These are phyloP conservation scores for Mastomys natalensis DNA, from an alignment of 2,113 vertebrate species.

Conservation along the genomic window DNA sequence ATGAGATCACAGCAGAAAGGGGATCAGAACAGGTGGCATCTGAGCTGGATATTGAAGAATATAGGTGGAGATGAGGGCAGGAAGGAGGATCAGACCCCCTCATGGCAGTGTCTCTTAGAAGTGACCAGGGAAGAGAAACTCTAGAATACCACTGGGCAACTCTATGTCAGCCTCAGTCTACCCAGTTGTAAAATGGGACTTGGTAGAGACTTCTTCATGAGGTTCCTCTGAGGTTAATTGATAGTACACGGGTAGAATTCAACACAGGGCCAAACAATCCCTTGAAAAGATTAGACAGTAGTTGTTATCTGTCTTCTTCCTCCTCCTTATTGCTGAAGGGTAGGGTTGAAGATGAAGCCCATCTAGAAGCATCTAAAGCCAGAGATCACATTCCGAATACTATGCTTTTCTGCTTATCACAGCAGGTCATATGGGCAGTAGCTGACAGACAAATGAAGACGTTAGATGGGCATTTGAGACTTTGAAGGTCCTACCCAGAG, in stretches of 20 bases:
- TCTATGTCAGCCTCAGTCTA: background rate
- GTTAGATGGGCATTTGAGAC: background rate
- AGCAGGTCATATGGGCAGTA: background rate
- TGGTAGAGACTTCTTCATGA: background rate
- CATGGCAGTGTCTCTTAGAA: rapidly evolving
- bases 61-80: background rate
- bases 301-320: background rate
- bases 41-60: background rate
- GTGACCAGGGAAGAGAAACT: background rate
- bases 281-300: background rate
- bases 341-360: background rate
- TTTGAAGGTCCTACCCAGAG: background rate
- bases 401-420: background rate
- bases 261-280: background rate
- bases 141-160: background rate
- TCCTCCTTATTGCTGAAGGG: background rate
- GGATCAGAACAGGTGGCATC: background rate
- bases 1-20: background rate
- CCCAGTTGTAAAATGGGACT: background rate
- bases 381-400: background rate
- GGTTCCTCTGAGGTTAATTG: background rate
- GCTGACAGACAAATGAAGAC: background rate
- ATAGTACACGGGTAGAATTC: background rate
- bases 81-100: background rate
- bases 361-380: background rate